Evolutionary conservation across 2,888 invertebrate species (phyloP), one percentile per base, ranked within the genome.

Genomic region (Dynastes hyllus): DNA sequence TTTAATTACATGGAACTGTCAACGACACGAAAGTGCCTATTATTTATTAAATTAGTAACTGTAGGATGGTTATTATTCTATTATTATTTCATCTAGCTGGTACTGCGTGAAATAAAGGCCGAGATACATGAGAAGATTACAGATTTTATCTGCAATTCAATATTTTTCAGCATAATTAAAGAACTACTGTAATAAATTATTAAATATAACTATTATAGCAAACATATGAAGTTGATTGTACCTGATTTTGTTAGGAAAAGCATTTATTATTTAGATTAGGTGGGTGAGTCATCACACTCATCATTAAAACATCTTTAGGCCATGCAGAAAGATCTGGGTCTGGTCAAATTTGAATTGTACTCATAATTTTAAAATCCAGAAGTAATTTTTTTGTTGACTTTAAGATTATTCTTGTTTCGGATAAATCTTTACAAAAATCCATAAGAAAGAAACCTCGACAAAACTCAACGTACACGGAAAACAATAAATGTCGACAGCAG

Each of bases 1-100:
- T 86, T 86, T 87, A 84, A 86, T 87, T 86, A 66, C 51, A 63
- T 80, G 77, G 22, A 77, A 77, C 61, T 61, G 73, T 73, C 40
- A 61, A 40, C 69, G 22, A 22, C 40, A 58, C 29, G 58, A 58
- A 37, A 53, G 70, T 29, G 13, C 32, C 32, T 37, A 37, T 73
- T 61, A 27, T 73, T 61, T 40, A 50, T 61, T 58, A 58, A 73
- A 73, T 61, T 73, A 73, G 22, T 45, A 61, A 29, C 11, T n/a
- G 16, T 32, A 69, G 16, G 27, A 13, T 22, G 22, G 11, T 5
- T 51, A 69, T 69, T 69, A 37, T 66, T n/a, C 66, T 40, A 66
- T 66, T 66, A 16, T 66, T 66, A 66, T 63, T 22, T 63, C 13
- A 11, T 27, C 63, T 11, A 53, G 13, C 5, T 2, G 9, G 13